A percentile compares a stretch with the other conserved stretches of the same genome.
Evolutionary conservation across 2,113 vertebrate species (phyloP).

Genomic region (Tachuris rubrigastra): DNA sequence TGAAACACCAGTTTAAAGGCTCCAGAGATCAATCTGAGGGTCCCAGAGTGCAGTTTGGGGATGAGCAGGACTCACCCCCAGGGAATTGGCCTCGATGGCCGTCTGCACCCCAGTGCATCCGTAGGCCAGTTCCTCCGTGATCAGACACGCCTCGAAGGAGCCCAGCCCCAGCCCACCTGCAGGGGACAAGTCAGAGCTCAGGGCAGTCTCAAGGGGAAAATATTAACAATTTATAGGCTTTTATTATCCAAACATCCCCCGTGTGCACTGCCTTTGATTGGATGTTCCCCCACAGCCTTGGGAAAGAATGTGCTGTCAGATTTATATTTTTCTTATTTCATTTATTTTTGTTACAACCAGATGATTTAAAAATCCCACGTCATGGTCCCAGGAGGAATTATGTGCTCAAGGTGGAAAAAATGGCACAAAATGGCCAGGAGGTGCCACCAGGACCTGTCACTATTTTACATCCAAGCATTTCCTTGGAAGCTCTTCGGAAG

Average conservation of each 20-base stretch:
- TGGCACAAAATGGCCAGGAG: not conserved
- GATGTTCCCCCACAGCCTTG: no score
- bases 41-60: not conserved
- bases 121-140: constrained; percentile 89
- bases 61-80: constrained; percentile 79
- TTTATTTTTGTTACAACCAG: not conserved
- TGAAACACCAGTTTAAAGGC: not conserved
- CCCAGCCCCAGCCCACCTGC: constrained; percentile 88
- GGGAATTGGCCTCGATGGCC: constrained; percentile 86
- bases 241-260: not conserved
- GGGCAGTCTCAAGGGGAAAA: not conserved
- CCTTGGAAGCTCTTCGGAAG: not conserved
- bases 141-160: constrained; percentile 86
- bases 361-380: not conserved
- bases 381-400: no score
- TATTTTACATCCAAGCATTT: not conserved
- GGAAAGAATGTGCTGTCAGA: not conserved
- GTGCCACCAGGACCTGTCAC: not conserved
- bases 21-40: not conserved
- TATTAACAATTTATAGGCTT: not conserved
- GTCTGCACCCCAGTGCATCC: constrained; percentile 91
- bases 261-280: no score
- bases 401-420: not conserved
- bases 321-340: not conserved
- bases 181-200: not conserved